These are phyloP conservation scores for Volucella bombylans DNA, from an alignment of 2,888 invertebrate genomes.

Conservation along the genomic window DNA sequence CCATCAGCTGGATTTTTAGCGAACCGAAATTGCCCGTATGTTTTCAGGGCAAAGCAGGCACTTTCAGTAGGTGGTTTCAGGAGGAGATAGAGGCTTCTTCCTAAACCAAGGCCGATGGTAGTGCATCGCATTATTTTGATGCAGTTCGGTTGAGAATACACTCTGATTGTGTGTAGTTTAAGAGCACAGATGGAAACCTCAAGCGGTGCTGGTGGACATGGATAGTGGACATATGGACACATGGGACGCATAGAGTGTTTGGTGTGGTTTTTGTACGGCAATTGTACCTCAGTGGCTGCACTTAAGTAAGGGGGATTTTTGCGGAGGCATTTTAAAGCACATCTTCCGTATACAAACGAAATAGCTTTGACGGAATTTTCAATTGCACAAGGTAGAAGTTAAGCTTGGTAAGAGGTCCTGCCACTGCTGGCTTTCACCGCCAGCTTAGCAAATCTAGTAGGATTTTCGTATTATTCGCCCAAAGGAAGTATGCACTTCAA, in stretches of 20 bases:
- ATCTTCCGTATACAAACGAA: slow-evolving; percentile 29
- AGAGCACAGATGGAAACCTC: slow-evolving; percentile 38
- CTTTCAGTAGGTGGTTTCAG: background rate
- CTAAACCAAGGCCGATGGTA: slow-evolving; percentile 21
- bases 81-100: slow-evolving; percentile 1
- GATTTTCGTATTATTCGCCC: slow-evolving; percentile 20
- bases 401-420: background rate
- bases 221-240: slow-evolving; percentile 32
- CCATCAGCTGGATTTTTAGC: slow-evolving; percentile 53
- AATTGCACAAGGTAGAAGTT: slow-evolving; percentile 9
- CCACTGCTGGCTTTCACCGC: background rate
- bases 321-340: slow-evolving; percentile 1
- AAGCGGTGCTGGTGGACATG: slow-evolving; percentile 16
- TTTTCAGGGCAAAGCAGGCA: slow-evolving; percentile 29
- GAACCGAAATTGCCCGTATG: slow-evolving; percentile 44
- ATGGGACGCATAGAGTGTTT: slow-evolving; percentile 39
- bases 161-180: slow-evolving; percentile 56
- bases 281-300: slow-evolving; percentile 29
- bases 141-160: slow-evolving; percentile 64
- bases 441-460: background rate
- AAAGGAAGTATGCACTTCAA: slow-evolving; percentile 2
- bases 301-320: slow-evolving; percentile 34
- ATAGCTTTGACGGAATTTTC: slow-evolving; percentile 53
- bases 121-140: slow-evolving; percentile 63
- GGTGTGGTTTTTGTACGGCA: slow-evolving; percentile 53